These are phyloP conservation scores for Choloepus hoffmanni DNA, from an alignment of 2,113 vertebrate species.

Conservation along the genomic window DNA sequence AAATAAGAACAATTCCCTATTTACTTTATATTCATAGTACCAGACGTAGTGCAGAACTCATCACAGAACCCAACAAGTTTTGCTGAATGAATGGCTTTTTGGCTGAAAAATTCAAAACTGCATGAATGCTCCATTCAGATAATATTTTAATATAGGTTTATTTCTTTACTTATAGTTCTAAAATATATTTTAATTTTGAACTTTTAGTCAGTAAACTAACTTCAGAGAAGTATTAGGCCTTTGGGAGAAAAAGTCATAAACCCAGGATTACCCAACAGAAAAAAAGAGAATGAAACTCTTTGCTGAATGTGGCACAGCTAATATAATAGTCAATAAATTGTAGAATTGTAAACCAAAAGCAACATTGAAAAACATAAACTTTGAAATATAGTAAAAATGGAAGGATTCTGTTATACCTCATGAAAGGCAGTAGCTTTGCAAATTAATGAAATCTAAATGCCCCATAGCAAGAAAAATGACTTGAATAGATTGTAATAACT, in stretches of 20 bases:
- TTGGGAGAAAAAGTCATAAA: neutral
- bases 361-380: conserved; percentile 78
- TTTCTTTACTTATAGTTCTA: conserved; percentile 31
- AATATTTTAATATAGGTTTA: conserved; percentile 28
- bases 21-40: neutral
- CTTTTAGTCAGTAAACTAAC: conserved; percentile 15
- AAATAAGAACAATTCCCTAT: neutral
- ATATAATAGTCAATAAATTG: conserved; percentile 73
- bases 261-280: conserved; percentile 25
- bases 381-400: conserved; percentile 81
- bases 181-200: conserved; percentile 6
- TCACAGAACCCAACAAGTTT: neutral
- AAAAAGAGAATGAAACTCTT: conserved; percentile 44
- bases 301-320: conserved; percentile 47
- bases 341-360: conserved; percentile 79
- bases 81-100: conserved; percentile 11
- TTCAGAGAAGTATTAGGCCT: conserved; percentile 45
- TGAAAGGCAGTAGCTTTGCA: conserved; percentile 61
- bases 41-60: neutral
- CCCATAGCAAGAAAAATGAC: conserved; percentile 79
- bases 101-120: neutral
- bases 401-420: conserved; percentile 75
- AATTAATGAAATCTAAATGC: conserved; percentile 79
- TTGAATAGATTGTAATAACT: conserved; percentile 76
- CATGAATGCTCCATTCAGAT: neutral